Evolutionary conservation across 2,888 invertebrate genomes (phyloP).

Genomic region (Hirudinaria manillensis): DNA sequence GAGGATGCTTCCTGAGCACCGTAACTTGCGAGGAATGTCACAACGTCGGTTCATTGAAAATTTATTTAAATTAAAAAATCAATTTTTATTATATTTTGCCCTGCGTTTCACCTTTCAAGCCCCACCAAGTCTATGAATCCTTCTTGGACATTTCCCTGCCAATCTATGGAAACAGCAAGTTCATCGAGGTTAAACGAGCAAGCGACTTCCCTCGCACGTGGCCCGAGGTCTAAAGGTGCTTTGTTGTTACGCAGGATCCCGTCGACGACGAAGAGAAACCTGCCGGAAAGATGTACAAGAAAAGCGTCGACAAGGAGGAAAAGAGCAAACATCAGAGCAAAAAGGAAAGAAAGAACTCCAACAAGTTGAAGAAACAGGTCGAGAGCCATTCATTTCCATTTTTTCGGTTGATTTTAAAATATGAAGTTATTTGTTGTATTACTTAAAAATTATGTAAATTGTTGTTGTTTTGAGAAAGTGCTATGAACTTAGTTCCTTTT

Average conservation of each 20-base stretch:
- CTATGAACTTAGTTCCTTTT: too few species aligned
- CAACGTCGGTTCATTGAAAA: not conserved
- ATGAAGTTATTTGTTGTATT: not conserved
- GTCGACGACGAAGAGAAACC: too few species aligned
- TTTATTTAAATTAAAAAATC: not conserved
- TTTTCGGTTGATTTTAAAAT: too few species aligned
- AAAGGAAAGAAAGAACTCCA: slow-evolving; percentile 47
- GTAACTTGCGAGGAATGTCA: slow-evolving; percentile 39
- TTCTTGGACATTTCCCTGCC: slow-evolving; percentile 92
- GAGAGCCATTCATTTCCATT: too few species aligned
- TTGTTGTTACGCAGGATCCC: too few species aligned
- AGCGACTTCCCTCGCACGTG: not conserved
- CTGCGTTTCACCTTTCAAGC: slow-evolving; percentile 44
- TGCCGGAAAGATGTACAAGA: not conserved
- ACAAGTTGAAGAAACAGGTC: slow-evolving; percentile 30
- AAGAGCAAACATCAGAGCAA: slow-evolving; percentile 48
- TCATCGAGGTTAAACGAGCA: slow-evolving; percentile 1
- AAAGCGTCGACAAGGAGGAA: slow-evolving; percentile 10
- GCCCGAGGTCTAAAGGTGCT: too few species aligned
- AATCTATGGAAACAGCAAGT: slow-evolving; percentile 58
- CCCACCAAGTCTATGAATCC: slow-evolving; percentile 79
- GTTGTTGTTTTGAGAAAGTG: too few species aligned
- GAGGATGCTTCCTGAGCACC: slow-evolving; percentile 78
- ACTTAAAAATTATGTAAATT: not conserved
- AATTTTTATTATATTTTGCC: not conserved